Conservation (phyloP, 2,113 vertebrate genomes). For the Catagonus wagneri region DNA sequence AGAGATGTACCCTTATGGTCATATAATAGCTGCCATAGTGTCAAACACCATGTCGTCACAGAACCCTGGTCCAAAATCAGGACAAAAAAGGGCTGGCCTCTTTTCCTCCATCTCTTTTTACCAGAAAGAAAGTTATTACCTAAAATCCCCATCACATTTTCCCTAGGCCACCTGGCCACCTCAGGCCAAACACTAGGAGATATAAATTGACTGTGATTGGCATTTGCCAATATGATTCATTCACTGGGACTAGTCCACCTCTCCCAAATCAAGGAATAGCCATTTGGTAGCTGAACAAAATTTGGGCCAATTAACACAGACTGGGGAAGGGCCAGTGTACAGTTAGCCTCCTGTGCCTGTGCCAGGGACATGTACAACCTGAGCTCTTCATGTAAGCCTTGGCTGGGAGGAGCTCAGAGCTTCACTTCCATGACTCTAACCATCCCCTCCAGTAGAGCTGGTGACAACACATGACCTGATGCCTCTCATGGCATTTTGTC, state of each 20-base stretch:
- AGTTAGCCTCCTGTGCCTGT: not conserved
- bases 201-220: not conserved
- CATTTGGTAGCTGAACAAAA: not conserved
- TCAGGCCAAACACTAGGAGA: not conserved
- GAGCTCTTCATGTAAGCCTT: not conserved
- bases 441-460: not conserved
- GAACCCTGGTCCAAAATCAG: not conserved
- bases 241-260: not conserved
- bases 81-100: not conserved
- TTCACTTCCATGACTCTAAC: not conserved
- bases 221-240: not conserved
- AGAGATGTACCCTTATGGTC: not conserved
- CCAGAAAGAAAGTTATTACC: not conserved
- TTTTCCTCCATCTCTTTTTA: not conserved
- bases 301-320: not conserved
- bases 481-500: not conserved
- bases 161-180: not conserved
- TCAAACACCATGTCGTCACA: not conserved
- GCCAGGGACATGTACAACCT: not conserved
- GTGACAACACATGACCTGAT: not conserved
- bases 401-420: not conserved
- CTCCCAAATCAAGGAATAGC: not conserved
- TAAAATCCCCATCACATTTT: not conserved
- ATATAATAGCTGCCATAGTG: not conserved
- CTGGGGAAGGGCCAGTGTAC: not conserved